Base-by-base conservation (phyloP, 2,888 invertebrate species). In the Globia sparganii region DNA sequence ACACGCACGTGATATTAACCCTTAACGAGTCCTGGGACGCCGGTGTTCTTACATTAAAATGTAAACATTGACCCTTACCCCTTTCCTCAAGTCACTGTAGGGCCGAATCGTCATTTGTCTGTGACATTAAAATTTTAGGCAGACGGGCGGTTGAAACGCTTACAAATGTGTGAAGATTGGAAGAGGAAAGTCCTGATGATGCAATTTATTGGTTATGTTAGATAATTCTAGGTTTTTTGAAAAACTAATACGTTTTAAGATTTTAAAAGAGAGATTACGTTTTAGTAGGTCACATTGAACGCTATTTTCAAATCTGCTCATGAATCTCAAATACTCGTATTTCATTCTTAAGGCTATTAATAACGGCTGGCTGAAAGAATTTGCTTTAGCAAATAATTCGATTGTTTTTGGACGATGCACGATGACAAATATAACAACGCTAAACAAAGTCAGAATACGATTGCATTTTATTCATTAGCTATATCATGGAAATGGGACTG, bases 1-100 rank as follows among this genome's bases (percentile, higher is more conserved):
- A 90, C 74, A 74, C 77, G 93, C 92, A 92, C 93, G 92, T 92
- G 91, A 92, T 93, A 94, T 94, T 91, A 93, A 91, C 92, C 94
- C 94, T 93, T 94, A 94, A 95, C 94, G 95, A 95, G 93, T 92
- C 87, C 85, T 84, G 86, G 88, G 91, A 89, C 88, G 87, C 72
- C 88, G 73, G 90, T 92, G 93, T 94, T 95, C 96, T 95, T 95
- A 94, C 94, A 96, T 96, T 96, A 96, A 96, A 95, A 95, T 95
- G 94, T 95, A 95, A 96, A 96, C 95, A 94, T 91, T 90, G 92
- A 93, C 95, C 94, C 92, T 94, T 93, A 94, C 95, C 94, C 93
- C 93, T 94, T 92, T 91, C 90, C 92, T 91, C 90, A 93, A 93
- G 93, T 93, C 92, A 86, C 93, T 90, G 92, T 84, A 92, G 92